Evolutionary conservation across 2,888 invertebrate species (phyloP).

Genomic region (Calameuta filiformis): DNA sequence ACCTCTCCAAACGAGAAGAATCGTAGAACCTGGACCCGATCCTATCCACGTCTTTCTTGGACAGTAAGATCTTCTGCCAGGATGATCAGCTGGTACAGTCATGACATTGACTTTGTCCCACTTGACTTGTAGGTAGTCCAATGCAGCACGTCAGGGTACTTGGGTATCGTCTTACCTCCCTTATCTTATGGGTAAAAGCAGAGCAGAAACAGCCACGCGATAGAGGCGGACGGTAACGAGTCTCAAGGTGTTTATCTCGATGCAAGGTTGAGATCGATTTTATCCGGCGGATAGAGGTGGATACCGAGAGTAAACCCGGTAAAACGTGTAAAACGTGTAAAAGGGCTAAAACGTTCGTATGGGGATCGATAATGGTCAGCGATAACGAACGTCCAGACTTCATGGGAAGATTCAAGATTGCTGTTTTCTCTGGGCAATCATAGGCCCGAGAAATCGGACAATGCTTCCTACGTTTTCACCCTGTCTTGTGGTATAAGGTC

Average conservation of each 20-base stretch:
- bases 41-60: conserved; percentile 17
- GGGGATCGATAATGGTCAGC: background rate
- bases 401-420: background rate
- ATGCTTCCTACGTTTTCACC: background rate
- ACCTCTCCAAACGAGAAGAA: conserved; percentile 32
- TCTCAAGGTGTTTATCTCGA: background rate
- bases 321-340: background rate
- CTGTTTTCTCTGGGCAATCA: background rate
- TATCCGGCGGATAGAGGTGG: background rate
- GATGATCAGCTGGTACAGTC: background rate
- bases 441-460: conserved; percentile 4
- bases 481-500: background rate
- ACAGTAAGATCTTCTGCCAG: conserved; percentile 17
- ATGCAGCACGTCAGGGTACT: background rate
- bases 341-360: background rate
- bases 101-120: background rate
- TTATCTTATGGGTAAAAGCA: background rate
- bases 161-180: background rate
- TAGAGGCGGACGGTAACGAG: background rate
- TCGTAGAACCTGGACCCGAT: conserved; percentile 1
- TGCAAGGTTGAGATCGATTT: background rate
- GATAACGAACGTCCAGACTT: background rate
- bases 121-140: background rate
- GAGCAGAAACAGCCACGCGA: background rate
- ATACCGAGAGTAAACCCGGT: background rate